Evolutionary conservation across 2,113 vertebrate species (phyloP), one percentile per base, ranked within the genome.

Genomic region (Chitala chitala): DNA sequence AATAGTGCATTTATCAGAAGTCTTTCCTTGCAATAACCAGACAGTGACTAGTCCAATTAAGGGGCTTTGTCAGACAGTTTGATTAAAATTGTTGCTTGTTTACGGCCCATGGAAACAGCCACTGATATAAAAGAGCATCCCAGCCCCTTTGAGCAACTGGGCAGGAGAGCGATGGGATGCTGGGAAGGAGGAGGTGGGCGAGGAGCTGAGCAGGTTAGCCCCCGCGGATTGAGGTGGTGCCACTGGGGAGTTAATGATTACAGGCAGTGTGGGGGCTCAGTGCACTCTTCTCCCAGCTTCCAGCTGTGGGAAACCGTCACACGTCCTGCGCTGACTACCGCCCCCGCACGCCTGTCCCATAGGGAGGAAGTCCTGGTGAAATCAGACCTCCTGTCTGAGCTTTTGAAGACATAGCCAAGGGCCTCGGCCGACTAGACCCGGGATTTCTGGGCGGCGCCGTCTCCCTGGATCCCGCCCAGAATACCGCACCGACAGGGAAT

Each of bases 271-370:
- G 73, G 78, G 78, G 38, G 61, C 59, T 40, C 65, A 66, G 42
- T 26, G n/a, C 24, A 40, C 8, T 4, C 6, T 2, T 38, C 61
- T 48, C 48, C 71, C 42, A 55, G 76, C 69, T 74, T 66, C 73
- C 83, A 85, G 83, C 83, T 85, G 83, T 81, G 83, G 73, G 54
- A 78, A 82, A 58, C 69, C 80, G 40, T 81, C 82, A 82, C 56
- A 15, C 40, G 24, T 55, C 20, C 71, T 73, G 64, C 59, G 12
- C 22, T n/a, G n/a, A n/a, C n/a, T 38, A 5, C 40, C 42, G 1
- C 44, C 10, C 55, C 26, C 3, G 65, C 65, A 29, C 20, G 56
- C 44, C 68, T 51, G 61, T 61, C 78, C 75, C 75, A 42, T 71
- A 40, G 73, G 54, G 65, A 84, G 83, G 83, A 82, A 84, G 81